phyloP scores from a whole-genome alignment of 1,140 invertebrate species.

The Pseudomyrmex sp. region DNA sequence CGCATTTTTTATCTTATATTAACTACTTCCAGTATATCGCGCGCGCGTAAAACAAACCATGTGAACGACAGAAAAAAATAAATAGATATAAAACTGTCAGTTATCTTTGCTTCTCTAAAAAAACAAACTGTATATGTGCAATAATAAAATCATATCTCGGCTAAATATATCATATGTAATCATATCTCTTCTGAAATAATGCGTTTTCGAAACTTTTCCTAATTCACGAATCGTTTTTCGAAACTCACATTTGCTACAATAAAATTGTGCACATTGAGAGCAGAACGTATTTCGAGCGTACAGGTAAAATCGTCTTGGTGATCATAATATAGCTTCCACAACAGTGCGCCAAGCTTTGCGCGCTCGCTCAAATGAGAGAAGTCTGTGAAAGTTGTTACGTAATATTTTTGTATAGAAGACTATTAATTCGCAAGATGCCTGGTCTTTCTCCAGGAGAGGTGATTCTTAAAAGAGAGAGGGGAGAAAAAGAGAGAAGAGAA shows the following conservation, averaged over 20 bases:
- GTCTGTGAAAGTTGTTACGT: constrained; percentile 10
- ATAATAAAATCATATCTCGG: background rate
- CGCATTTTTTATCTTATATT: background rate
- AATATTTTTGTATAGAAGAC: background rate
- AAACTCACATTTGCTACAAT: background rate
- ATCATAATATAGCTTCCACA: background rate
- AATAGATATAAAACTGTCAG: too few species aligned
- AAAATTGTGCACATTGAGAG: constrained; percentile 6
- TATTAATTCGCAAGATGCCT: constrained; percentile 35
- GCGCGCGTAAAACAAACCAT: background rate
- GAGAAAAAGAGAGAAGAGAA: background rate
- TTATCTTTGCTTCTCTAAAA: too few species aligned
- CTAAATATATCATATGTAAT: too few species aligned
- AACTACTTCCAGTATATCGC: background rate
- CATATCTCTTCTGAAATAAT: too few species aligned
- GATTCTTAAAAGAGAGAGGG: constrained; percentile 1
- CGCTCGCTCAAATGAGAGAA: background rate
- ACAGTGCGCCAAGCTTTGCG: background rate
- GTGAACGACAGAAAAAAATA: background rate
- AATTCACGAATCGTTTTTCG: background rate
- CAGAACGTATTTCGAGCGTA: background rate
- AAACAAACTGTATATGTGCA: background rate
- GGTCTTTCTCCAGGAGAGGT: background rate
- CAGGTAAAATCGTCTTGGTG: background rate
- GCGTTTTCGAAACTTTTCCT: too few species aligned